Evolutionary conservation across 2,113 vertebrate species (phyloP).

Genomic region (Asarcornis scutulata): DNA sequence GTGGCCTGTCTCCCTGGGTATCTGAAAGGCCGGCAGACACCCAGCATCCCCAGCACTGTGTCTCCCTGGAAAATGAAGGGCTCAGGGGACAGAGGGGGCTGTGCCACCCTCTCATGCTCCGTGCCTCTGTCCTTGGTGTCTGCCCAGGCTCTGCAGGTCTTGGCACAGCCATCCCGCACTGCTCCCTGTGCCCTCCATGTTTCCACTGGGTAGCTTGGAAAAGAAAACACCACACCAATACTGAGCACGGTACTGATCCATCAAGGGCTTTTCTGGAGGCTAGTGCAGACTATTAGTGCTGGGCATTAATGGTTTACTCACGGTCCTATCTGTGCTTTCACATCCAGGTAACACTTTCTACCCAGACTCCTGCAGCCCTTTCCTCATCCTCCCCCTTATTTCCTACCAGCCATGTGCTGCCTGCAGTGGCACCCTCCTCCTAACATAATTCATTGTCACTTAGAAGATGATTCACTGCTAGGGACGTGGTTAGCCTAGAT

Average conservation of each 20-base stretch:
- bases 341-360: not conserved
- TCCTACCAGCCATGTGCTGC: not conserved
- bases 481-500: slow-evolving; percentile 19
- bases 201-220: not conserved
- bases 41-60: not conserved
- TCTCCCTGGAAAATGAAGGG: not conserved
- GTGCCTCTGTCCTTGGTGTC: not conserved
- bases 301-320: not conserved
- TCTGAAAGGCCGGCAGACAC: not conserved
- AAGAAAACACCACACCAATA: not conserved
- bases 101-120: not conserved
- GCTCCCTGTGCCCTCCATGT: not conserved
- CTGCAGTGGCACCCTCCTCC: not conserved
- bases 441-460: slow-evolving; percentile 47
- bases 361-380: not conserved
- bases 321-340: not conserved
- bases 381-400: not conserved
- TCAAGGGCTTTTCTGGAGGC: not conserved
- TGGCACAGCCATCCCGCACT: not conserved
- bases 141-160: not conserved
- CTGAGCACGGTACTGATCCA: fast-evolving
- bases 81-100: not conserved
- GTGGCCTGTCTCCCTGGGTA: not conserved
- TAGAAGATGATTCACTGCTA: slow-evolving; percentile 27
- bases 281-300: not conserved